These are phyloP conservation scores for Helogale parvula DNA, from an alignment of 2,113 vertebrate species.

Conservation along the genomic window DNA sequence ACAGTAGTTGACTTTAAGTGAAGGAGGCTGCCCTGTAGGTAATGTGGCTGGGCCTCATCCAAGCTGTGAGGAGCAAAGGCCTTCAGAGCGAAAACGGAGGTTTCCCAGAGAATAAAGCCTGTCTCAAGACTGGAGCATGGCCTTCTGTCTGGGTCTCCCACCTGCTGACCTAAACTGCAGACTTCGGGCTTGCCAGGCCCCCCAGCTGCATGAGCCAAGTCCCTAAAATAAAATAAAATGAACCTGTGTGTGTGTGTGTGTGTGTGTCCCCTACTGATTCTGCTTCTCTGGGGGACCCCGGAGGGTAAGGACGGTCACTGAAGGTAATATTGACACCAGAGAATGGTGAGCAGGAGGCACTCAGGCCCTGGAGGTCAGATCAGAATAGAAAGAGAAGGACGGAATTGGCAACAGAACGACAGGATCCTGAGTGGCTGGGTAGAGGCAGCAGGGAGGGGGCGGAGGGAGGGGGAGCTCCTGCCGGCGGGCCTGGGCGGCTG, in stretches of 20 bases:
- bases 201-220: background rate
- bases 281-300: background rate
- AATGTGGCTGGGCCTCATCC: background rate
- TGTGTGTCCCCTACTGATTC: background rate
- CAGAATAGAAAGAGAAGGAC: background rate
- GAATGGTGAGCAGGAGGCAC: too few species aligned
- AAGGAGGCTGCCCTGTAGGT: background rate
- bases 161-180: background rate
- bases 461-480: background rate
- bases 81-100: background rate
- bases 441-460: background rate
- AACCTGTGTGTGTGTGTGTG: background rate
- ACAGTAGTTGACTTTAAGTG: background rate
- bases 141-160: background rate
- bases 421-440: too few species aligned
- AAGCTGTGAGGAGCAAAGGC: background rate
- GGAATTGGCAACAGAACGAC: background rate
- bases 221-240: background rate
- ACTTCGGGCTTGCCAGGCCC: background rate
- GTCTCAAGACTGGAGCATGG: background rate
- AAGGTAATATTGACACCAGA: background rate
- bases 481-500: background rate
- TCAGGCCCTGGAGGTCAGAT: background rate
- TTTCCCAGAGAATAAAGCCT: background rate
- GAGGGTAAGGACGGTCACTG: background rate